Conservation (phyloP, 1,140 invertebrate genomes). For the Trachymyrmex septentrionalis region DNA sequence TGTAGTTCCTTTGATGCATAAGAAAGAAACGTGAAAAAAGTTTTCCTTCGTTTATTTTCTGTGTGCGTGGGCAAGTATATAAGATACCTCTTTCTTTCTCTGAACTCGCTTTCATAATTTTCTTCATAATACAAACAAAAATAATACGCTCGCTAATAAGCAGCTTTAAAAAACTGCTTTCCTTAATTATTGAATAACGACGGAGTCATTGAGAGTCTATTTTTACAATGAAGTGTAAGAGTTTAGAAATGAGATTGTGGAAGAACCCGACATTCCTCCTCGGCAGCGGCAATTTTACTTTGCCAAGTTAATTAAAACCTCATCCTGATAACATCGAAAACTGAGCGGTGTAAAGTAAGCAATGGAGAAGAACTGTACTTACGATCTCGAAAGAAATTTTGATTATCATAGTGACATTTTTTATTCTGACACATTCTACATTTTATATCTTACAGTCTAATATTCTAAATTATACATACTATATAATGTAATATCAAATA, state of each 20-base stretch:
- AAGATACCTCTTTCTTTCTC: background rate
- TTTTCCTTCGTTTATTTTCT: background rate
- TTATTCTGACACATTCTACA: background rate
- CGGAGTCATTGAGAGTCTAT: conserved; percentile 24
- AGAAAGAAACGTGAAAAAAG: background rate
- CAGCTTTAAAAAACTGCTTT: conserved; percentile 43
- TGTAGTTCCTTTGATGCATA: background rate
- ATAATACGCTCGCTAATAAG: conserved; percentile 29
- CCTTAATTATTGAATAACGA: conserved; percentile 41
- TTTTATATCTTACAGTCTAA: background rate
- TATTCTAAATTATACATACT: background rate
- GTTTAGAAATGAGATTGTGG: conserved; percentile 37
- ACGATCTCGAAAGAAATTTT: conserved; percentile 36
- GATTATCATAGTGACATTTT: conserved; percentile 11
- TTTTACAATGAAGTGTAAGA: conserved; percentile 48
- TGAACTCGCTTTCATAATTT: background rate
- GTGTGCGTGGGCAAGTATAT: background rate
- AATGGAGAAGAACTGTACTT: conserved; percentile 51
- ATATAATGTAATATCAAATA: background rate
- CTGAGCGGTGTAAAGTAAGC: conserved; percentile 70
- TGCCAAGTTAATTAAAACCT: conserved; percentile 75
- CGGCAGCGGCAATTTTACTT: conserved; percentile 70
- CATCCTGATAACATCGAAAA: conserved; percentile 71
- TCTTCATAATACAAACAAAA: background rate
- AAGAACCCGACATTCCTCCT: conserved; percentile 29